A percentile compares a stretch with the other conserved stretches of the same genome.
Evolutionary conservation across 2,888 invertebrate genomes (phyloP).

Genomic region (Hyposoter didymator): DNA sequence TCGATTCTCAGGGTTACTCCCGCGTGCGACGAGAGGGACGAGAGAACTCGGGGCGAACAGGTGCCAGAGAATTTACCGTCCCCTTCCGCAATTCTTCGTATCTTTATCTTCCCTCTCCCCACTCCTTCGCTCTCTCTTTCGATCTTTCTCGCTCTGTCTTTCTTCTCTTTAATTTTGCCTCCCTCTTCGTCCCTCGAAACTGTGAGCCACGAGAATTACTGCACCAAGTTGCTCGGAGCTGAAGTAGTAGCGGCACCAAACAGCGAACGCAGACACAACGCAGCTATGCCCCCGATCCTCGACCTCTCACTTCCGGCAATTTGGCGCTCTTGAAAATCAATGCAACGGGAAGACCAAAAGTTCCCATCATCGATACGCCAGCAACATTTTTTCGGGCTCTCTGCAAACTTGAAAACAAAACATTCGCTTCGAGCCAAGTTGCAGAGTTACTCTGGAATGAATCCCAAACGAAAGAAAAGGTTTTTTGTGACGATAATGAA

Average conservation of each 20-base stretch:
- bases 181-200: conserved; percentile 60
- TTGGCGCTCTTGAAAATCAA: conserved; percentile 80
- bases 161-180: conserved; percentile 25
- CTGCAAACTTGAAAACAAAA: neutral
- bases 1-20: conserved; percentile 49
- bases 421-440: neutral
- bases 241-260: conserved; percentile 42
- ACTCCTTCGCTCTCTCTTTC: neutral
- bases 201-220: conserved; percentile 44
- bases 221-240: conserved; percentile 11
- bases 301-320: conserved; percentile 81
- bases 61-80: conserved; percentile 43
- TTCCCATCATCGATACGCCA: conserved; percentile 73
- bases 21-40: conserved; percentile 49
- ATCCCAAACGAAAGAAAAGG: too few relatives aligned
- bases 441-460: too few relatives aligned
- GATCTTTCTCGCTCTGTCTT: neutral
- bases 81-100: conserved; percentile 43
- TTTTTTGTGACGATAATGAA: too few relatives aligned
- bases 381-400: conserved; percentile 42
- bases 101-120: conserved; percentile 7
- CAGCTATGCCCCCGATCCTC: conserved; percentile 68
- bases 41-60: conserved; percentile 47
- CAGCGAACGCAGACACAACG: conserved; percentile 40
- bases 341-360: conserved; percentile 71